A percentile compares a stretch with the other conserved stretches of the same genome.
These are phyloP conservation scores for Sminthurinus aureus DNA, from an alignment of 2,888 invertebrate species.

Conservation along the genomic window DNA sequence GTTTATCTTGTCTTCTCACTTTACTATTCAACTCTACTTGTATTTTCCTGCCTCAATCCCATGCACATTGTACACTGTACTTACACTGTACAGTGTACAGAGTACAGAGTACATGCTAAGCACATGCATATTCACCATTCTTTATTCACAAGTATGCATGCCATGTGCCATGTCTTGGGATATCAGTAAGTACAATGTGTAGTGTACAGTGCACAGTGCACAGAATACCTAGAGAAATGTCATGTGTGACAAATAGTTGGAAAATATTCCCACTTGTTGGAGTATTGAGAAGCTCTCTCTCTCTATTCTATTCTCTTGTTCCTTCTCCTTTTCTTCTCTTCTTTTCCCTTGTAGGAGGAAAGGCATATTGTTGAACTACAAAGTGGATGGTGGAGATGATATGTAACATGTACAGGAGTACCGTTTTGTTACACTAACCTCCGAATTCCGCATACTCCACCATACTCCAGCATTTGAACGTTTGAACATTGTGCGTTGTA, in stretches of 20 bases:
- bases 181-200: background rate
- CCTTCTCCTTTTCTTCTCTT: background rate
- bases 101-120: too few species aligned
- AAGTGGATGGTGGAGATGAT: too few species aligned
- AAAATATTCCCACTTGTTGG: slow-evolving; percentile 55
- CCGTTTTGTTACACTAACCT: too few species aligned
- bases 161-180: too few species aligned
- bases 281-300: slow-evolving; percentile 27
- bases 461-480: background rate
- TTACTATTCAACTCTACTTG: background rate
- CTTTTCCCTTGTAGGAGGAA: background rate
- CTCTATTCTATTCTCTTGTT: background rate
- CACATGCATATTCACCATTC: too few species aligned
- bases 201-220: background rate
- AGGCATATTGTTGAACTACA: too few species aligned
- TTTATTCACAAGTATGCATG: too few species aligned
- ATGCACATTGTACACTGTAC: background rate
- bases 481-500: background rate
- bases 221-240: slow-evolving; percentile 40
- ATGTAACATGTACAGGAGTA: too few species aligned
- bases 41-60: background rate
- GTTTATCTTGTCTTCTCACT: background rate
- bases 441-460: background rate
- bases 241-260: slow-evolving; percentile 49
- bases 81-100: background rate